Base-by-base conservation (phyloP, 2,113 vertebrate species). In the Stegastes partitus region DNA sequence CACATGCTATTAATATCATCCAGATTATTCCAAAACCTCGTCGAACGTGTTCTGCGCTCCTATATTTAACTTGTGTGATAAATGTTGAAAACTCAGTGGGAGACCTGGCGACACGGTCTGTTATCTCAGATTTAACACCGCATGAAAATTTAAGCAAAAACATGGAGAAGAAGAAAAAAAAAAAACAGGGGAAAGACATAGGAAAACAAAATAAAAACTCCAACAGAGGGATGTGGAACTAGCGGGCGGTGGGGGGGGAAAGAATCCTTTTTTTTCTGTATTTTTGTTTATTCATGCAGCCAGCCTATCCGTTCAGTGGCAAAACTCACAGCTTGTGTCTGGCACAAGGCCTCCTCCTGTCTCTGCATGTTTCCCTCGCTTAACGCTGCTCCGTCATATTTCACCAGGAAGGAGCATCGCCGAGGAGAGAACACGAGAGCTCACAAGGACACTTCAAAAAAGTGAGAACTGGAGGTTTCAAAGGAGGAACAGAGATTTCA, bases 261-360 rank as follows among this genome's bases (percentile, higher is more conserved):
- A 50, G 8, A 66, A 44, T 45, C 61, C 15, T 6, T 68, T 74
- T 58, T 44, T 34, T 50, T 74, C 14, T 58, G 42, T 61, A 10
- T 56, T 78, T 74, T 18, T 64, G 69, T 87, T 84, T 85, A 76
- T 75, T 44, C 73, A 72, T 61, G 62, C 59, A 73, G 66, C 49
- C 67, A 42, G 50, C 39, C 65, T 56, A 26, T 74, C 51, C 44
- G 22, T 34, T 77, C 62, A 50, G 75, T 81, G 74, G 81, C 83
- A 87, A 80, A 89, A 88, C 79, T 93, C 79, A 70, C 64, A 34
- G 86, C 77, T 37, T 73, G 77, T 25, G 68, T 86, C 79, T 74
- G 87, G 78, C 69, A 49, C 68, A 56, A 18, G 19, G 64, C 53
- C 68, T 63, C 44, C 44, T 65, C 45, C 22, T 11, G 21, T 51